These are phyloP conservation scores for Gymnobelideus leadbeateri DNA, from an alignment of 2,113 vertebrate genomes.

Conservation along the genomic window DNA sequence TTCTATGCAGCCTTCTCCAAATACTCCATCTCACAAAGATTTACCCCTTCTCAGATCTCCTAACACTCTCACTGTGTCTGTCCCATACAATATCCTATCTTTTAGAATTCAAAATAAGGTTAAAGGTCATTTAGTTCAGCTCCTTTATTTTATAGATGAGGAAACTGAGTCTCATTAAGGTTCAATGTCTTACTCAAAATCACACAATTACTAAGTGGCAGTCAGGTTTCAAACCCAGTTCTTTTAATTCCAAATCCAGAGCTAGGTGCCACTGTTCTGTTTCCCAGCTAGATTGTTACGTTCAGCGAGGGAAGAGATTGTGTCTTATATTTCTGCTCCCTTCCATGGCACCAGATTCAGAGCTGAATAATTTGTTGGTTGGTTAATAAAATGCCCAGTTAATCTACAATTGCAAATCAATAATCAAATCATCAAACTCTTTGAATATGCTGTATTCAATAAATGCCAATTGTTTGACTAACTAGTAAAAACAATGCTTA, in stretches of 20 bases:
- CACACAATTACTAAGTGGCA: not conserved
- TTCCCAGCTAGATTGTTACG: not conserved
- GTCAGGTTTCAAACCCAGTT: not conserved
- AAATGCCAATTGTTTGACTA: too few relatives aligned
- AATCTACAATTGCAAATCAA: not conserved
- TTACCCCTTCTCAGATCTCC: not conserved
- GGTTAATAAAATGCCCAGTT: not conserved
- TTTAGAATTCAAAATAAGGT: not conserved
- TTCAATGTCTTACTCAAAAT: not conserved
- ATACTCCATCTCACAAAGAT: not conserved
- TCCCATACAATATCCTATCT: not conserved
- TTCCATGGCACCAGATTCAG: not conserved
- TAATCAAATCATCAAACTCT: not conserved
- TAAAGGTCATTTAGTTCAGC: not conserved
- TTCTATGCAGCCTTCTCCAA: not conserved
- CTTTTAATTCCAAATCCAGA: not conserved
- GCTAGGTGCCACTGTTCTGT: not conserved
- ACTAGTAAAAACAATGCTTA: not conserved
- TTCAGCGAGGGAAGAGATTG: not conserved
- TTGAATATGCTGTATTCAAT: not conserved
- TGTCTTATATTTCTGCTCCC: not conserved
- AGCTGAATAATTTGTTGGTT: not conserved
- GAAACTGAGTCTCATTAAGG: not conserved
- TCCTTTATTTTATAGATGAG: not conserved
- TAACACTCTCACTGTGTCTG: not conserved